phyloP scores from a whole-genome alignment of 2,888 invertebrate species.

The Dioctria rufipes region DNA sequence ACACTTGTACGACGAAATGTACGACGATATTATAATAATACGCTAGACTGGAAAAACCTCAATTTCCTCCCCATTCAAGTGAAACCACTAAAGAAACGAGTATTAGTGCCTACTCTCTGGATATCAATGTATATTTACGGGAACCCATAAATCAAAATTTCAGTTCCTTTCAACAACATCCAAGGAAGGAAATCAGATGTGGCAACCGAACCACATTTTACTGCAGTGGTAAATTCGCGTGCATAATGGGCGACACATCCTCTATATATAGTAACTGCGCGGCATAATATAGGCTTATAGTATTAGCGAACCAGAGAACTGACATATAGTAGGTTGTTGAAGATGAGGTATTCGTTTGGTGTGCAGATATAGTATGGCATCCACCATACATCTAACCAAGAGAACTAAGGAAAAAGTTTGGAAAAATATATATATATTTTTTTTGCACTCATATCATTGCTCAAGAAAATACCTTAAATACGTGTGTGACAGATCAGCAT shows the following conservation, averaged over 20 bases:
- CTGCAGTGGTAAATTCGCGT: constrained; percentile 49
- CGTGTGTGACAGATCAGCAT: constrained; percentile 52
- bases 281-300: constrained; percentile 24
- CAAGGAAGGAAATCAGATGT: constrained; percentile 7
- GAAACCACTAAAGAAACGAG: too few species aligned
- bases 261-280: background rate
- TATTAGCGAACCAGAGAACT: background rate
- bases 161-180: constrained; percentile 45
- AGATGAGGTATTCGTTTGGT: background rate
- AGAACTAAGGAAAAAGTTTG: background rate
- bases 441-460: constrained; percentile 9
- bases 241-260: constrained; percentile 34
- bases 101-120: background rate
- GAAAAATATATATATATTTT: constrained; percentile 35
- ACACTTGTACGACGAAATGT: too few species aligned
- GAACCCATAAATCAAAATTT: constrained; percentile 49
- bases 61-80: too few species aligned
- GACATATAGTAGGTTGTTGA: background rate
- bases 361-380: background rate
- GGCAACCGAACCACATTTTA: constrained; percentile 34
- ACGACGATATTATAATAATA: too few species aligned
- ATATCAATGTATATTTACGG: constrained; percentile 36
- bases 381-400: background rate
- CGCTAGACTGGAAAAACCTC: too few species aligned
- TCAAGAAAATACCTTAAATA: constrained; percentile 52